Base-by-base conservation (phyloP, 2,888 invertebrate genomes). In the Caenorhabditis wallacei region DNA sequence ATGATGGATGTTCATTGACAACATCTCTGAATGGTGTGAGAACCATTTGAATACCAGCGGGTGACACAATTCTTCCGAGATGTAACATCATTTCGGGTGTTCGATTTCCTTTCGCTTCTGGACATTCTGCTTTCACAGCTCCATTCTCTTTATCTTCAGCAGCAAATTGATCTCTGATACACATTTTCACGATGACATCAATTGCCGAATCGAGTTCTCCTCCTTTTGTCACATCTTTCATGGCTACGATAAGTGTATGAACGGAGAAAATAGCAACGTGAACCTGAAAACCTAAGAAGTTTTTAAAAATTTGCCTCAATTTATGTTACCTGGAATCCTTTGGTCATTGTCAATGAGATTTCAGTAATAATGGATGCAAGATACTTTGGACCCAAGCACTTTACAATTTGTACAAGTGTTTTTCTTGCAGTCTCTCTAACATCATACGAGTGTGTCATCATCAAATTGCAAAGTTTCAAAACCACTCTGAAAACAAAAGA, bases 131-230 rank as follows among this genome's bases (percentile, higher is more conserved):
- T 7, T 95, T 95, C 30, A 98, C 95, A 91, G 96, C 95, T 0
- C 94, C 94, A 0, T 97, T 95, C 93, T 97, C 96, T 92, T 97
- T 98, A 92, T 98, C 98, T 91, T 97, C 97, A 0, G 95, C 95
- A 4, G 95, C 93, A 92, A 98, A 98, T 48, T 98, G 94, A 93
- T 98, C 98, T 82, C 95, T 95, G 54, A 95, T 94, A 86, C 96
- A 96, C 5, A 97, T 93, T 94, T 95, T 89, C 22, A 90, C 82
- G 61, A 98, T 94, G 82, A 95, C 95, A 68, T 94, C 93, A 26
- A 97, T 93, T 90, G 95, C 95, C 0, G 94, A 92, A 91, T 97
- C 95, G n/a, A 98, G 94, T 90, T 97, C 95, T 5, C 94, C 94
- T 0, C 95, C 94, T 92, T 95, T 94, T 81, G 97, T 94, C n/a